Conservation (phyloP, 1,140 invertebrate species). For the Ditylenchus dipsaci region DNA sequence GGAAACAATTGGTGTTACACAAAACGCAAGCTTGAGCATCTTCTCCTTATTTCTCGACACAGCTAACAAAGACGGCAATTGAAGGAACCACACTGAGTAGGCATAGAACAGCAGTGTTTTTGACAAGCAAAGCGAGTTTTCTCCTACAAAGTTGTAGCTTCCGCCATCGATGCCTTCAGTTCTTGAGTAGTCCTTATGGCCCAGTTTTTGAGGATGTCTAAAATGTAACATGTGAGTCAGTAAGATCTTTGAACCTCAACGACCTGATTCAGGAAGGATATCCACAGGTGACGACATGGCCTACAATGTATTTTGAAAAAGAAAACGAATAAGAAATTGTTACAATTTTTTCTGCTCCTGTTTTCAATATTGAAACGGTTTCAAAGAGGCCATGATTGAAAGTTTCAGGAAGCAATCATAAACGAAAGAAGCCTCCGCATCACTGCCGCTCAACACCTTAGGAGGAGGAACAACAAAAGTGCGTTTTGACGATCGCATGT, state of each 20-base stretch:
- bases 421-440: conserved; percentile 56
- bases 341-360: no score
- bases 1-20: no score
- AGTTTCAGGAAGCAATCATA: conserved; percentile 44
- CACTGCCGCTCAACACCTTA: conserved; percentile 65
- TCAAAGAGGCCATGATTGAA: conserved; percentile 50
- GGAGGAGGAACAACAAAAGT: conserved; percentile 94
- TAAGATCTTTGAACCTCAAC: no score
- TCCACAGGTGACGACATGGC: no score
- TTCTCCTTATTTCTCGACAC: conserved; percentile 67
- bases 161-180: conserved; percentile 31
- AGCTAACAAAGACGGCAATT: conserved; percentile 75
- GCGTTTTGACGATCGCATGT: conserved; percentile 70
- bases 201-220: conserved; percentile 15
- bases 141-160: conserved; percentile 68
- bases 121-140: conserved; percentile 78
- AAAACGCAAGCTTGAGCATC: conserved; percentile 59
- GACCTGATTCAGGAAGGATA: no score
- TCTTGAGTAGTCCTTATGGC: conserved; percentile 61
- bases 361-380: conserved; percentile 34
- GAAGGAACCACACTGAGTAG: conserved; percentile 91
- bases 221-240: no score
- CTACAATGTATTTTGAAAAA: no score
- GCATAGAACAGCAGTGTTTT: conserved; percentile 66
- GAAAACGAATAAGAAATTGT: no score